Evolutionary conservation across 1,140 invertebrate species (phyloP).

Genomic region (Saccostrea echinata): DNA sequence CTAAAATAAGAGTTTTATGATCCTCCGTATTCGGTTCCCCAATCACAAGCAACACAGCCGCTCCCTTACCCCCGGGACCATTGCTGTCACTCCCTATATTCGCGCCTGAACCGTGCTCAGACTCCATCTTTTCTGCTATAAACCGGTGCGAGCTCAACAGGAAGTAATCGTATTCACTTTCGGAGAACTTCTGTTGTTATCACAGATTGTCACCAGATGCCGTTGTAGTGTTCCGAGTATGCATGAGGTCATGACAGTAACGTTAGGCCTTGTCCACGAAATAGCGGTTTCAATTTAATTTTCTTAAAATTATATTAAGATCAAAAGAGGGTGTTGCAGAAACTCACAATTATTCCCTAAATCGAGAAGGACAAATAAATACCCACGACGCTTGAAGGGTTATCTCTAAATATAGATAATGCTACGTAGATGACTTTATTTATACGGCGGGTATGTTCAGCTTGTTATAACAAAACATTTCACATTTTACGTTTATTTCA

Average conservation of each 20-base stretch:
- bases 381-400: too few species aligned
- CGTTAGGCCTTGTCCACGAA: too few species aligned
- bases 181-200: background rate
- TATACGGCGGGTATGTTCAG: too few species aligned
- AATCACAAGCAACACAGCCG: slow-evolving; percentile 53
- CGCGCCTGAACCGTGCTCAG: slow-evolving; percentile 38
- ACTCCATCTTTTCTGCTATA: slow-evolving; percentile 54
- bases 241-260: background rate
- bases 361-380: too few species aligned
- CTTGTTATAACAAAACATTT: too few species aligned
- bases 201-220: slow-evolving; percentile 8
- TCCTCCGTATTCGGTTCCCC: slow-evolving; percentile 56
- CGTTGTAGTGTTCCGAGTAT: slow-evolving; percentile 24
- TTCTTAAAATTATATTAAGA: too few species aligned
- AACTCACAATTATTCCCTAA: too few species aligned
- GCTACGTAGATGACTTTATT: too few species aligned
- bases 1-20: slow-evolving; percentile 57
- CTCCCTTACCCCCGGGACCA: slow-evolving; percentile 11
- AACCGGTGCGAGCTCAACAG: slow-evolving; percentile 52
- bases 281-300: too few species aligned
- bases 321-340: too few species aligned
- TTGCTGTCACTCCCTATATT: slow-evolving; percentile 38
- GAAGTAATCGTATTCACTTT: slow-evolving; percentile 45
- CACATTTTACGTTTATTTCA: too few species aligned
- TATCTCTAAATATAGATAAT: too few species aligned